Evolutionary conservation across 2,113 vertebrate species (phyloP).

Genomic region (Nothobranchius kuhntae): DNA sequence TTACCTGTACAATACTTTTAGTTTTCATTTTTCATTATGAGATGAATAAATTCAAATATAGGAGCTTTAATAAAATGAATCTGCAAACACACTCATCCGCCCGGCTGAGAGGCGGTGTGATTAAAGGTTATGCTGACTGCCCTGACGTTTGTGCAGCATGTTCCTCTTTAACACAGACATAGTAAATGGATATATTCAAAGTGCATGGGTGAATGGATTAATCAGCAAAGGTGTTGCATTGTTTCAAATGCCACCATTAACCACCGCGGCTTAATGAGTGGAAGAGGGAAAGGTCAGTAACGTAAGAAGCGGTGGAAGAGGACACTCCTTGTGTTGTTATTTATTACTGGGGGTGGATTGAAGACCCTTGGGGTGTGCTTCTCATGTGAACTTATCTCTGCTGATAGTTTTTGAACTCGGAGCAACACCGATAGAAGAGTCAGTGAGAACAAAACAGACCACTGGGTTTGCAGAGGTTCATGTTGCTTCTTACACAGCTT

Average conservation of each 20-base stretch:
- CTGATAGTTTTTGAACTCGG: conserved; percentile 15
- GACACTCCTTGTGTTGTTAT: conserved; percentile 63
- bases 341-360: conserved; percentile 70
- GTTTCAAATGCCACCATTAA: conserved; percentile 81
- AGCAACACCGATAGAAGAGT: background rate
- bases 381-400: conserved; percentile 33
- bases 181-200: conserved; percentile 55
- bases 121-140: conserved; percentile 41
- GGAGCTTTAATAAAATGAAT: background rate
- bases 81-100: background rate
- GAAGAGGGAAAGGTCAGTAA: conserved; percentile 78
- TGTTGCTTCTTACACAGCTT: too few relatives aligned
- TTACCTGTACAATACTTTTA: too few relatives aligned
- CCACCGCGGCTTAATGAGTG: conserved; percentile 75
- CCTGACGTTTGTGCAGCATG: conserved; percentile 27
- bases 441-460: background rate
- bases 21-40: too few relatives aligned
- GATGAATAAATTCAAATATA: background rate
- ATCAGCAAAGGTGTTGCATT: conserved; percentile 74
- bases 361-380: conserved; percentile 46
- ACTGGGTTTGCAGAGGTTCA: background rate
- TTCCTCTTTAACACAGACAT: conserved; percentile 16
- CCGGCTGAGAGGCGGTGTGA: conserved; percentile 20
- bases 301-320: conserved; percentile 51
- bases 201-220: conserved; percentile 66